Conservation (phyloP, 2,888 invertebrate species). For the Fabriciana adippe region DNA sequence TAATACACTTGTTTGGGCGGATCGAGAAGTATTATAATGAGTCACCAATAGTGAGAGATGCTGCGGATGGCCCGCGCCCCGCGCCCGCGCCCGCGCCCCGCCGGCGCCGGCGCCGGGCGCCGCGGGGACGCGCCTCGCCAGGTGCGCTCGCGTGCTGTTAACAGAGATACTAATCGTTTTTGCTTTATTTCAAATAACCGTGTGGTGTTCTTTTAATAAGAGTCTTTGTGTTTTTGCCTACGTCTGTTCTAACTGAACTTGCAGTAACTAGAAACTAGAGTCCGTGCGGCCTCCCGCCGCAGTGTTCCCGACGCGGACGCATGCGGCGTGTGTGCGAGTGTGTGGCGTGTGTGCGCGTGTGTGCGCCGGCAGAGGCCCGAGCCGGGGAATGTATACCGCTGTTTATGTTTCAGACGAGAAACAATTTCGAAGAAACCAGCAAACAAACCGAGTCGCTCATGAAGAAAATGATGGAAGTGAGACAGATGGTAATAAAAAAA, state of each 20-base stretch:
- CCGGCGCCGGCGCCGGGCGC: neutral
- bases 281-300: conserved; percentile 25
- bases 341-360: conserved; percentile 31
- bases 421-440: conserved; percentile 95
- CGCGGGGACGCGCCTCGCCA: neutral
- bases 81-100: neutral
- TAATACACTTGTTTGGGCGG: too few species aligned
- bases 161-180: conserved; percentile 1
- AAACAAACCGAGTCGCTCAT: conserved; percentile 96
- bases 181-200: conserved; percentile 3
- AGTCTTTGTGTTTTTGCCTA: neutral
- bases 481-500: conserved; percentile 87
- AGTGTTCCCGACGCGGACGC: neutral
- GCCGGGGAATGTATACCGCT: neutral
- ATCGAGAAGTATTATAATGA: neutral
- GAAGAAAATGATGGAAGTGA: conserved; percentile 98
- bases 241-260: neutral
- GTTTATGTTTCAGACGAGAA: conserved; percentile 87
- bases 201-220: neutral
- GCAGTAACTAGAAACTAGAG: conserved; percentile 14
- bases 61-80: neutral
- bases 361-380: conserved; percentile 12
- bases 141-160: neutral
- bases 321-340: conserved; percentile 32
- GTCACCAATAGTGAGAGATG: neutral